These are phyloP conservation scores for Drosophila azteca DNA, from an alignment of 1,140 invertebrate genomes.

Conservation along the genomic window DNA sequence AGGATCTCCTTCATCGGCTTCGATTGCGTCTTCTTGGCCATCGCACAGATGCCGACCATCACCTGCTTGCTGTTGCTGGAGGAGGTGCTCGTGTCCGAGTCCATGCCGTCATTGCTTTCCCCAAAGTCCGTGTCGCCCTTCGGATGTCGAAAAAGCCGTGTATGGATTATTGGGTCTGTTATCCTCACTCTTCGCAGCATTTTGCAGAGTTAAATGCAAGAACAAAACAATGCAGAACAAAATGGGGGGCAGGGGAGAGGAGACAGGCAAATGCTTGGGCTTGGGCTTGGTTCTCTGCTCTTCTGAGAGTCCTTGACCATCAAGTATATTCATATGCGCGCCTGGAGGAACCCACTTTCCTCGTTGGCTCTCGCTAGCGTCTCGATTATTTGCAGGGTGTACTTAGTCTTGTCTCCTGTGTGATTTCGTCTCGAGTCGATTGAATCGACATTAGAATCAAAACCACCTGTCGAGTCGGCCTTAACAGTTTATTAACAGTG, in stretches of 20 bases:
- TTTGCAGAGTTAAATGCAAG: not conserved
- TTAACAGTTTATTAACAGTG: too few species aligned
- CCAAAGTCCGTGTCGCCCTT: slow-evolving; percentile 89
- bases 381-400: too few species aligned
- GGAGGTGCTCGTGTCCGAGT: slow-evolving; percentile 84
- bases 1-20: slow-evolving; percentile 99
- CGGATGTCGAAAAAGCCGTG: slow-evolving; percentile 14
- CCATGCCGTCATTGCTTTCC: slow-evolving; percentile 86
- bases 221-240: not conserved
- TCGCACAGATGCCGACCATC: slow-evolving; percentile 98
- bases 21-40: slow-evolving; percentile 99
- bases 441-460: too few species aligned
- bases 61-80: slow-evolving; percentile 87
- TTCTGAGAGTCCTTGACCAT: too few species aligned
- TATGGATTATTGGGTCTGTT: not conserved
- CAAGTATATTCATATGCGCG: too few species aligned
- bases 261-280: not conserved
- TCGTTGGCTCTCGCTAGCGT: too few species aligned
- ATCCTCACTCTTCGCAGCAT: not conserved
- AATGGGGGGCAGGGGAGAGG: not conserved
- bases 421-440: too few species aligned
- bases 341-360: too few species aligned
- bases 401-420: too few species aligned
- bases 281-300: too few species aligned
- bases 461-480: too few species aligned